A percentile compares a stretch with the other conserved stretches of the same genome.
These are phyloP conservation scores for Bufotes viridis DNA, from an alignment of 2,797 vertebrate genomes.

Conservation along the genomic window DNA sequence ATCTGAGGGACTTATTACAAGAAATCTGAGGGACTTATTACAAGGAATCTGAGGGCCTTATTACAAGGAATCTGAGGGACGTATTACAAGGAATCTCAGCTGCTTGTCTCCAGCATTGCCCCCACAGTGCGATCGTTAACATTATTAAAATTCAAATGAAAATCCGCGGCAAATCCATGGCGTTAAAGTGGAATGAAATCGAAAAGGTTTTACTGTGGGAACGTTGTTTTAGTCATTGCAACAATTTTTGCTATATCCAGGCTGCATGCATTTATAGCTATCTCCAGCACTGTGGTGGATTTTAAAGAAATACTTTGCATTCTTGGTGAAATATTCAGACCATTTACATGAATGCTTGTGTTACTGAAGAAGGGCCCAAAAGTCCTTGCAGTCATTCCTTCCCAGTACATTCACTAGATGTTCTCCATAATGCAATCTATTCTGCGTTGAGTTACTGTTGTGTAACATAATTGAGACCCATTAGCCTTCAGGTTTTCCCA, in stretches of 20 bases:
- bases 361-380: background rate
- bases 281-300: too few species aligned
- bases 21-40: too few species aligned
- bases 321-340: background rate
- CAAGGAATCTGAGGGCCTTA: too few species aligned
- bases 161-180: background rate
- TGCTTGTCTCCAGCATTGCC: background rate
- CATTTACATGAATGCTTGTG: background rate
- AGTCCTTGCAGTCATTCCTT: background rate
- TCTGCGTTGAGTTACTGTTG: background rate
- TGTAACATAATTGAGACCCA: background rate
- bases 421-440: background rate
- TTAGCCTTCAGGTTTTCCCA: background rate
- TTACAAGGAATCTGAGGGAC: too few species aligned
- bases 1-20: too few species aligned
- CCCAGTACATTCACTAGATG: background rate
- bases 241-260: background rate
- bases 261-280: background rate
- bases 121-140: background rate
- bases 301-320: background rate
- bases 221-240: background rate
- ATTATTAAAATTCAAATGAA: background rate
- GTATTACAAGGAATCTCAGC: too few species aligned
- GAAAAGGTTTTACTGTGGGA: too few species aligned
- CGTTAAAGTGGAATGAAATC: background rate